Percentiles rank a stretch among this genome's conserved stretches.
Evolutionary conservation across 2,888 invertebrate genomes (phyloP).

Genomic region (Hypena proboscidalis): DNA sequence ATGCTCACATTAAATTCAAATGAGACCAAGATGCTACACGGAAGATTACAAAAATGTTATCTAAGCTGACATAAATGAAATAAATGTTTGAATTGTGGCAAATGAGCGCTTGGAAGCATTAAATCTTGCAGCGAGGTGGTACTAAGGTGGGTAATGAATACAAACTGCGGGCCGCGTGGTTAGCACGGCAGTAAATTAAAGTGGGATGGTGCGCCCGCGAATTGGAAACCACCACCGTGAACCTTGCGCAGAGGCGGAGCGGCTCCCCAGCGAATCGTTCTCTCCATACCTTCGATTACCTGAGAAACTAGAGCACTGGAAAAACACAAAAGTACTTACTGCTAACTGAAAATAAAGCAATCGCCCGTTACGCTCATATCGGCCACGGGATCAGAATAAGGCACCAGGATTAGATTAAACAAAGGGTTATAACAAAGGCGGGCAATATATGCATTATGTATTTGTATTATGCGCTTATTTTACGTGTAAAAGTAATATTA

Average conservation of each 20-base stretch:
- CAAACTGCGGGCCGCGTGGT: constrained; percentile 78
- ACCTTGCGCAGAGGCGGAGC: constrained; percentile 44
- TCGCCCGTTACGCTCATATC: constrained; percentile 5
- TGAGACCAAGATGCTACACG: too few species aligned
- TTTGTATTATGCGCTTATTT: neutral
- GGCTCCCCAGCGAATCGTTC: constrained; percentile 56
- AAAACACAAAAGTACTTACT: constrained; percentile 18
- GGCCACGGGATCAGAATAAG: neutral
- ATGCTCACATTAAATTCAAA: too few species aligned
- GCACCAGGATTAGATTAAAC: constrained; percentile 3
- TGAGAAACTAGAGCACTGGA: constrained; percentile 27
- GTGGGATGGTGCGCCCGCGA: constrained; percentile 60
- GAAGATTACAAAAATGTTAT: constrained; percentile 24
- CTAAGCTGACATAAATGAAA: constrained; percentile 47
- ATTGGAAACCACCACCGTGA: constrained; percentile 61
- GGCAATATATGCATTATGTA: neutral
- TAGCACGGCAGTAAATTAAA: constrained; percentile 79
- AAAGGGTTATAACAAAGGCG: neutral
- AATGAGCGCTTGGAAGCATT: constrained; percentile 67
- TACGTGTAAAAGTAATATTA: neutral
- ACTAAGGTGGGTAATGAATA: constrained; percentile 81
- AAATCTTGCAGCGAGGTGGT: constrained; percentile 66
- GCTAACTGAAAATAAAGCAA: constrained; percentile 10
- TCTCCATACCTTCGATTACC: constrained; percentile 56
- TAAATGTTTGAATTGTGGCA: constrained; percentile 69